phyloP scores from a whole-genome alignment of 2,113 vertebrate species.

The Podocnemis expansa region DNA sequence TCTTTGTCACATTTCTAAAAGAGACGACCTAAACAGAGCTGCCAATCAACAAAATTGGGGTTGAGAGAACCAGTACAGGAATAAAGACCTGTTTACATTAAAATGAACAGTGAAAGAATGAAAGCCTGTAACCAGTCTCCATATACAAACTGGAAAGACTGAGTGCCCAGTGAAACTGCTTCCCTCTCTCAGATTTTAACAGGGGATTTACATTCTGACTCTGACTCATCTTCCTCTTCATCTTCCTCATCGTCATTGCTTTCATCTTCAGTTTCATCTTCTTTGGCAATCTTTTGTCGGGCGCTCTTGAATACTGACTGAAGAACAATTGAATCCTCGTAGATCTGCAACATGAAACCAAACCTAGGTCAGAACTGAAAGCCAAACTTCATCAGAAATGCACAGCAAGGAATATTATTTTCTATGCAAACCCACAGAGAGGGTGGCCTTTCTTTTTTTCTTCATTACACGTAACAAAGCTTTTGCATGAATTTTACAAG shows the following conservation, averaged over 20 bases:
- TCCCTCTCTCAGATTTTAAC: neutral
- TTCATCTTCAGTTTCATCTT: constrained; percentile 95
- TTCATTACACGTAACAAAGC: neutral
- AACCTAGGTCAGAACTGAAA: constrained; percentile 19
- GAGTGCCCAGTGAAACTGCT: neutral
- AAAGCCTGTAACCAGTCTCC: neutral
- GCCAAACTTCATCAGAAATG: constrained; percentile 19
- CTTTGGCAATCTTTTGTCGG: constrained; percentile 95
- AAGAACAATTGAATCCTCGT: constrained; percentile 97
- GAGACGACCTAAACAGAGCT: neutral
- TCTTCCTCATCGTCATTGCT: constrained; percentile 89
- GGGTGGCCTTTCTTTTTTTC: constrained; percentile 9
- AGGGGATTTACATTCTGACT: constrained; percentile 87
- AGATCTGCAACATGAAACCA: constrained; percentile 83
- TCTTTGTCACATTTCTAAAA: neutral
- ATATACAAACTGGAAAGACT: neutral
- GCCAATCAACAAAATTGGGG: neutral
- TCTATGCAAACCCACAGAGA: neutral
- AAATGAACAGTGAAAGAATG: rapidly evolving
- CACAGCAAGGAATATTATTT: neutral
- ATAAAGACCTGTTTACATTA: neutral
- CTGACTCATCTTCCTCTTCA: constrained; percentile 86
- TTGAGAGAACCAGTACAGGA: neutral
- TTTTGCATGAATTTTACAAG: neutral
- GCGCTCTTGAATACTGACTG: constrained; percentile 98